Conservation (phyloP, 2,888 invertebrate genomes). For the Pediacus dermestoides region DNA sequence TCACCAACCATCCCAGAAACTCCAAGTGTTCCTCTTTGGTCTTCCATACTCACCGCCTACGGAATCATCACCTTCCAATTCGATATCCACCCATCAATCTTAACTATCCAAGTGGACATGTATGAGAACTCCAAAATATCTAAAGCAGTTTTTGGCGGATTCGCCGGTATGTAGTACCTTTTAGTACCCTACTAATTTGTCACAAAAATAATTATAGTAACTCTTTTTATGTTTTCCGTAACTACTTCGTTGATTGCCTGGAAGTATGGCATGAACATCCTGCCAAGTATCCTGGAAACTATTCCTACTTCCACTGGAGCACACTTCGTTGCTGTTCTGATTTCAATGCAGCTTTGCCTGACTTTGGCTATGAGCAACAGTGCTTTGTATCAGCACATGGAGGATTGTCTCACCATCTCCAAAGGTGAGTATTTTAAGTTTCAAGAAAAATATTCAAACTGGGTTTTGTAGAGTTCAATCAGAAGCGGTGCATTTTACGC, state of each 20-base stretch:
- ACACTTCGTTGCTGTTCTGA: slow-evolving; percentile 66
- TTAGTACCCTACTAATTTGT: too few species aligned
- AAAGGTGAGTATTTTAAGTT: slow-evolving; percentile 54
- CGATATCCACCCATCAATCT: slow-evolving; percentile 78
- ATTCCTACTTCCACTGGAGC: slow-evolving; percentile 61
- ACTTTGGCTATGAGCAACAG: slow-evolving; percentile 76
- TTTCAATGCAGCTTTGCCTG: slow-evolving; percentile 72
- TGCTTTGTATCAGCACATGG: slow-evolving; percentile 78
- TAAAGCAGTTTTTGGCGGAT: slow-evolving; percentile 68
- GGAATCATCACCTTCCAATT: slow-evolving; percentile 71
- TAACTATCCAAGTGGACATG: slow-evolving; percentile 93
- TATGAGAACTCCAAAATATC: slow-evolving; percentile 69
- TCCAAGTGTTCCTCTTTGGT: slow-evolving; percentile 31
- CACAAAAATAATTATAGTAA: too few species aligned
- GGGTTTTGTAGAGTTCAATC: slow-evolving; percentile 67
- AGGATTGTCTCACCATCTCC: slow-evolving; percentile 70
- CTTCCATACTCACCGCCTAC: slow-evolving; percentile 60
- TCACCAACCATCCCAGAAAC: slow-evolving; percentile 38
- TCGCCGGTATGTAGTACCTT: slow-evolving; percentile 44
- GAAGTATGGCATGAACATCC: slow-evolving; percentile 61
- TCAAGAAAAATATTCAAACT: slow-evolving; percentile 5
- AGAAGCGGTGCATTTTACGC: slow-evolving; percentile 68
- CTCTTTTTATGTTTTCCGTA: slow-evolving; percentile 61
- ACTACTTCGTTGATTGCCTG: slow-evolving; percentile 61
- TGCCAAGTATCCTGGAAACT: slow-evolving; percentile 64